phyloP scores from a whole-genome alignment of 2,113 vertebrate species.

The Emydocephalus ijimae region DNA sequence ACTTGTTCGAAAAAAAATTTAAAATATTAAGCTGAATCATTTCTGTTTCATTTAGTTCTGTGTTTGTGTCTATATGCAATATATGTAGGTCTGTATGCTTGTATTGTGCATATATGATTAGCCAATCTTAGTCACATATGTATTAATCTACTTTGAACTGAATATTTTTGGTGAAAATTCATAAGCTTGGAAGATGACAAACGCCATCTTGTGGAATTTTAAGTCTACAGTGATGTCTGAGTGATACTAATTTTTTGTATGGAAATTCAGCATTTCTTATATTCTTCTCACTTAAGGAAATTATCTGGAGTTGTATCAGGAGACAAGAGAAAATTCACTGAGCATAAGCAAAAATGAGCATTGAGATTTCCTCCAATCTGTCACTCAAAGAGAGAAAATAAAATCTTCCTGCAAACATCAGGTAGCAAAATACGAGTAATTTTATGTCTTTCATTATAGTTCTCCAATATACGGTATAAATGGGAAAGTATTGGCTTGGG shows the following conservation, averaged over 20 bases:
- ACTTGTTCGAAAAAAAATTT: not conserved
- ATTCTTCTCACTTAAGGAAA: not conserved
- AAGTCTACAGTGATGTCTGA: slow-evolving; percentile 21
- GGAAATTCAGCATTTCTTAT: not conserved
- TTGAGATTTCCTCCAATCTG: not conserved
- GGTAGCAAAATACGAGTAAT: not conserved
- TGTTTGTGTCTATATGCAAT: not conserved
- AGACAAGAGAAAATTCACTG: not conserved
- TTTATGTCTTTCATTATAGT: not conserved
- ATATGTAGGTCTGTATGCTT: not conserved
- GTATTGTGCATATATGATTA: not conserved
- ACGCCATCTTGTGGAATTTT: slow-evolving; percentile 74
- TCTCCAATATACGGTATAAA: not conserved
- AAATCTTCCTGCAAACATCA: not conserved
- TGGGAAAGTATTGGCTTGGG: not conserved
- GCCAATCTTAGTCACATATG: not conserved
- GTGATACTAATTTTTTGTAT: not conserved
- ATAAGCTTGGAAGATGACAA: slow-evolving; percentile 59
- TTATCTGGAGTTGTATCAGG: not conserved
- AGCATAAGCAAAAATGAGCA: not conserved
- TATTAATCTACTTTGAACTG: not conserved
- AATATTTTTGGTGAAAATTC: not conserved
- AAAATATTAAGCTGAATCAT: not conserved
- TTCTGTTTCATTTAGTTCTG: not conserved
- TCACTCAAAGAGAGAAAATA: not conserved